Percentiles rank a stretch among this genome's conserved stretches.
phyloP scores from a whole-genome alignment of 2,888 invertebrate species.

The Xanthorhoe spadicearia region DNA sequence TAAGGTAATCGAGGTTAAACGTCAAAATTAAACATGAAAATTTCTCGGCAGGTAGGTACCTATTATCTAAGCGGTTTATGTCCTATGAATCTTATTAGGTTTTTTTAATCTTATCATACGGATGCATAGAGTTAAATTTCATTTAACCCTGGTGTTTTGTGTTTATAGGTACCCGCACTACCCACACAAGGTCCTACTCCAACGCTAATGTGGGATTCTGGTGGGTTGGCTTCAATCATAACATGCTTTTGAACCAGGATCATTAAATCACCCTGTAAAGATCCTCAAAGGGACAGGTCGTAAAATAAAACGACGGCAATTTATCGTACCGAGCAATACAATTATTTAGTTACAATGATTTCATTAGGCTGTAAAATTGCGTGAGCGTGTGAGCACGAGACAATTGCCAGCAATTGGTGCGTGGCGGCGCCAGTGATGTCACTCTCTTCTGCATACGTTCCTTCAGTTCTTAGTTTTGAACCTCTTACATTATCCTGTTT shows the following conservation, averaged over 20 bases:
- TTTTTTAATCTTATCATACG: too few relatives aligned
- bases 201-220: background rate
- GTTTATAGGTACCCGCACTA: background rate
- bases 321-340: slow-evolving; percentile 53
- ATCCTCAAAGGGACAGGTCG: slow-evolving; percentile 46
- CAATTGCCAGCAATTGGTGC: slow-evolving; percentile 80
- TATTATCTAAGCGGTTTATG: too few relatives aligned
- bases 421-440: slow-evolving; percentile 80
- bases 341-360: slow-evolving; percentile 73
- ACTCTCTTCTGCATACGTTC: slow-evolving; percentile 50
- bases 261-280: slow-evolving; percentile 10
- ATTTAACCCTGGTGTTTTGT: background rate
- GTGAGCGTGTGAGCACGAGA: slow-evolving; percentile 64
- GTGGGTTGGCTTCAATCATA: background rate
- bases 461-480: slow-evolving; percentile 16
- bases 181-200: background rate
- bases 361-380: slow-evolving; percentile 65
- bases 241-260: background rate
- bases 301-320: slow-evolving; percentile 41
- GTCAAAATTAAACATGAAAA: too few relatives aligned
- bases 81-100: too few relatives aligned
- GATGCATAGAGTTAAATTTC: too few relatives aligned
- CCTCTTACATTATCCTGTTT: background rate
- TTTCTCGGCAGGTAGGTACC: too few relatives aligned
- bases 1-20: too few relatives aligned